phyloP scores from a whole-genome alignment of 2,888 invertebrate species.

The Tigriopus californicus region DNA sequence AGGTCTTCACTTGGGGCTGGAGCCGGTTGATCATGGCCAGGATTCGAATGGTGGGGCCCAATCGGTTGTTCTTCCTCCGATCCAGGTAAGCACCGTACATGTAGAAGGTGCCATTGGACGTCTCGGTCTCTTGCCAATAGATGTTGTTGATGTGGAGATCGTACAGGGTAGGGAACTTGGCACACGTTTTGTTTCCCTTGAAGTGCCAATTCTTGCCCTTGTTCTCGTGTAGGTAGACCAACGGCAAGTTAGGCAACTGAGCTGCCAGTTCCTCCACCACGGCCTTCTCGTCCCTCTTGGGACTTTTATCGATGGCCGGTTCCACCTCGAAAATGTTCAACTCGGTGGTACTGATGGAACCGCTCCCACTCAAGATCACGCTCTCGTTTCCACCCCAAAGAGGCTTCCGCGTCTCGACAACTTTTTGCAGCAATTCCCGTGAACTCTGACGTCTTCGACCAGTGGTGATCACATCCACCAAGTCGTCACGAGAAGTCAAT shows the following conservation, averaged over 20 bases:
- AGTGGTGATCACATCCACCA: not conserved
- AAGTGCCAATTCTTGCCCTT: constrained; percentile 46
- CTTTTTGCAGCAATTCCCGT: constrained; percentile 4
- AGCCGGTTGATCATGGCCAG: constrained; percentile 76
- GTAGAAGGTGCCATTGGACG: constrained; percentile 71
- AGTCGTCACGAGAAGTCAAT: not conserved
- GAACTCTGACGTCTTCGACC: not conserved
- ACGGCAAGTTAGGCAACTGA: constrained; percentile 60
- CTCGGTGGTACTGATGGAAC: constrained; percentile 17
- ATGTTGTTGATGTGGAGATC: constrained; percentile 81
- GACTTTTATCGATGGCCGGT: constrained; percentile 40
- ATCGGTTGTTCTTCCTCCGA: constrained; percentile 48
- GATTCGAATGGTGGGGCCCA: constrained; percentile 65
- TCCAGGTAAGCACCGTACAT: constrained; percentile 78
- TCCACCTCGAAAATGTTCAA: constrained; percentile 33
- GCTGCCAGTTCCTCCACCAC: constrained; percentile 37
- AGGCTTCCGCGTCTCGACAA: constrained; percentile 2
- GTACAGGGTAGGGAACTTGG: constrained; percentile 67
- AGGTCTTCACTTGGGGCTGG: constrained; percentile 58
- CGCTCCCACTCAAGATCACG: not conserved
- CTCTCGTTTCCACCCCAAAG: not conserved
- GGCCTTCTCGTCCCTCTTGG: constrained; percentile 43
- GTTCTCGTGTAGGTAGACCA: constrained; percentile 64
- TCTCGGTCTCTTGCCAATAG: constrained; percentile 72
- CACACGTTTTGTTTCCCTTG: constrained; percentile 50